These are phyloP conservation scores for Himalopsyche kuldschensis DNA, from an alignment of 2,888 invertebrate genomes.

Conservation along the genomic window DNA sequence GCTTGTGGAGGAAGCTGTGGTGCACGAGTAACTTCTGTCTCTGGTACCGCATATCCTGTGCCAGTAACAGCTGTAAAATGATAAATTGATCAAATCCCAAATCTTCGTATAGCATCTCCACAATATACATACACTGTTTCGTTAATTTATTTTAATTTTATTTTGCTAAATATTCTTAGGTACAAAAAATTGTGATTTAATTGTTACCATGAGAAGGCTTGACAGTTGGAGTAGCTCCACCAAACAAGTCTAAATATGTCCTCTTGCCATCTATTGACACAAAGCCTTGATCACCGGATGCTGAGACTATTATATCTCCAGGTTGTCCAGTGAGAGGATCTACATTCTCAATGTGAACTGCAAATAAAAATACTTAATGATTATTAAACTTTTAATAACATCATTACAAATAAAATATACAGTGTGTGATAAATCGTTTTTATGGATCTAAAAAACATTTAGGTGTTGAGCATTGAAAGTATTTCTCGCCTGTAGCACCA, in stretches of 20 bases:
- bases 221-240: conserved; percentile 49
- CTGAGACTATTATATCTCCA: conserved; percentile 75
- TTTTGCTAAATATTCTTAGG: too few species aligned
- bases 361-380: conserved; percentile 39
- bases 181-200: not conserved
- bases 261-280: conserved; percentile 91
- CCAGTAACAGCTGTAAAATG: conserved; percentile 53
- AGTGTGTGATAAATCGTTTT: not conserved
- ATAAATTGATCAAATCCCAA: not conserved
- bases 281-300: conserved; percentile 80
- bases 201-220: conserved; percentile 45
- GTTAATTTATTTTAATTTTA: too few species aligned
- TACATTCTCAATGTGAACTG: conserved; percentile 67
- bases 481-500: conserved; percentile 46
- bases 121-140: too few species aligned
- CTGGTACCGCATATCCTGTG: conserved; percentile 68
- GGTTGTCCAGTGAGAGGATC: conserved; percentile 48
- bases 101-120: not conserved
- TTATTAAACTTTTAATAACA: not conserved
- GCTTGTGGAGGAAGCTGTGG: conserved; percentile 42
- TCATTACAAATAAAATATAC: too few species aligned
- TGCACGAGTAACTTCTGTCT: conserved; percentile 50
- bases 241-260: conserved; percentile 84
- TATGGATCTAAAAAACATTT: not conserved
- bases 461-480: not conserved